These are phyloP conservation scores for Asteroscopus sphinx DNA, from an alignment of 2,888 invertebrate species.

Conservation along the genomic window DNA sequence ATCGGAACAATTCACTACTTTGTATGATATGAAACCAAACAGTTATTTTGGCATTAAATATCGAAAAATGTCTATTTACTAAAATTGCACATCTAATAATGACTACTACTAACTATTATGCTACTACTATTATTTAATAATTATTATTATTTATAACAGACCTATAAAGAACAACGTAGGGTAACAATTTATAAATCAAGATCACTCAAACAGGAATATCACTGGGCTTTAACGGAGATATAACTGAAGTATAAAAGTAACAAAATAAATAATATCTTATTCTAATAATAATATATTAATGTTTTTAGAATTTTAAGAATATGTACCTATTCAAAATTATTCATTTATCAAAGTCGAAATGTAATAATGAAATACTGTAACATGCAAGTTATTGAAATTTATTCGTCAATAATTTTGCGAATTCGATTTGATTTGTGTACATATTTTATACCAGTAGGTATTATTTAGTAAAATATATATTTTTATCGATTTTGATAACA, in stretches of 20 bases:
- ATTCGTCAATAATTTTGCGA: constrained; percentile 1
- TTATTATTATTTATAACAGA: constrained; percentile 65
- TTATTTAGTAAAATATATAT: background rate
- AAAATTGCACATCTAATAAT: constrained; percentile 86
- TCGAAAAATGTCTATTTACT: constrained; percentile 77
- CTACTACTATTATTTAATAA: constrained; percentile 47
- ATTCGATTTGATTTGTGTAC: too few relatives aligned
- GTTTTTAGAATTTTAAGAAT: constrained; percentile 23
- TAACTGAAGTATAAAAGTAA: constrained; percentile 70
- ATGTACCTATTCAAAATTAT: constrained; percentile 8
- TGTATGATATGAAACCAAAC: constrained; percentile 85
- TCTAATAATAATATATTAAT: constrained; percentile 22
- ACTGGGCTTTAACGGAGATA: constrained; percentile 62
- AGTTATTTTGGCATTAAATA: constrained; percentile 82
- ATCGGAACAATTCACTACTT: constrained; percentile 87
- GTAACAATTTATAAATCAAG: constrained; percentile 61
- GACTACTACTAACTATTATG: constrained; percentile 62
- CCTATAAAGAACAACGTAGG: constrained; percentile 65
- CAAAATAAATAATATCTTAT: constrained; percentile 58
- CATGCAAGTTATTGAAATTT: too few relatives aligned
- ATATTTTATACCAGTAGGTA: too few relatives aligned
- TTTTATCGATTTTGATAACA: constrained; percentile 9
- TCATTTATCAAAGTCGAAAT: constrained; percentile 21
- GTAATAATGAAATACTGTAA: too few relatives aligned
- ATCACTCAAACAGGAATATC: constrained; percentile 70